Evolutionary conservation across 2,113 vertebrate genomes (phyloP).

Genomic region (Peromyscus polionotus): DNA sequence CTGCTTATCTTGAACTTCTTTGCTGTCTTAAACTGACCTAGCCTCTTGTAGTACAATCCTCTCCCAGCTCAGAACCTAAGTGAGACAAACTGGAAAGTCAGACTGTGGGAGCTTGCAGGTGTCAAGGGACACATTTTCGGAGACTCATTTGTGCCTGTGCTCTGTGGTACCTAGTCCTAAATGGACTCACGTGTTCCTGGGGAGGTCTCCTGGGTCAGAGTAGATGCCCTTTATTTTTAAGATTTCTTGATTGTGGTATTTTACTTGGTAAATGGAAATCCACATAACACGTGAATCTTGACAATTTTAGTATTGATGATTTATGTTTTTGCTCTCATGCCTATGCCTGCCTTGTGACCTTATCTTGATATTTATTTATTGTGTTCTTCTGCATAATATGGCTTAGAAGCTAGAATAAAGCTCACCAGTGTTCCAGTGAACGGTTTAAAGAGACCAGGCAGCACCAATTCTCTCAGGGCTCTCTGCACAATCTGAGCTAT

Average conservation of each 20-base stretch:
- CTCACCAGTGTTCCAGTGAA: background rate
- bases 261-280: conserved; percentile 16
- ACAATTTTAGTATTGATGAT: background rate
- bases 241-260: conserved; percentile 53
- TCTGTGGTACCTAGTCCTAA: background rate
- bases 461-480: background rate
- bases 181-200: background rate
- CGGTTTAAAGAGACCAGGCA: background rate
- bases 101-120: background rate
- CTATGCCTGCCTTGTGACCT: conserved; percentile 20
- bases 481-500: background rate
- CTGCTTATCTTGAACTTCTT: conserved; percentile 2
- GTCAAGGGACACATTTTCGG: background rate
- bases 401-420: conserved; percentile 37
- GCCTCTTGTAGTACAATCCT: background rate
- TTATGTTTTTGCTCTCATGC: conserved; percentile 48
- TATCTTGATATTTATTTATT: background rate
- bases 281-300: conserved; percentile 22
- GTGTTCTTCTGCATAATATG: conserved; percentile 27
- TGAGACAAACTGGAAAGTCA: background rate
- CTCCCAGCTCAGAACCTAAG: background rate
- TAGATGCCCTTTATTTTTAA: background rate
- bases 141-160: background rate
- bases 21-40: background rate
- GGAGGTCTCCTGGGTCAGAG: background rate